Conservation (phyloP, 2,888 invertebrate species). For the Ochropleura leucogaster region DNA sequence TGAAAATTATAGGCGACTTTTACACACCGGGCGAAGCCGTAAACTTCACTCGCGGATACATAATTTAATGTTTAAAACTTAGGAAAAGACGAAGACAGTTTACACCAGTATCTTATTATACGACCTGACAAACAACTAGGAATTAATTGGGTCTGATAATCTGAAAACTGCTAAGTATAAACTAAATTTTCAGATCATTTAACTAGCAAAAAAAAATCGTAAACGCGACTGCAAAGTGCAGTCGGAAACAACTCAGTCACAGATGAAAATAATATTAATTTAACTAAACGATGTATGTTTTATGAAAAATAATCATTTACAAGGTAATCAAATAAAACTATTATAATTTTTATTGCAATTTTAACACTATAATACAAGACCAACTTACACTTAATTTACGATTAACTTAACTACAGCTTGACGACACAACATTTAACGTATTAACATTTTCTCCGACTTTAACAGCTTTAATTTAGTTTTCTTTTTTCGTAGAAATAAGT, state of each 20-base stretch:
- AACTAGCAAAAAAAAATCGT: background rate
- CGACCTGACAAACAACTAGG: background rate
- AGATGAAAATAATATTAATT: background rate
- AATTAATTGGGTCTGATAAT: background rate
- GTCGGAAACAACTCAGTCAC: background rate
- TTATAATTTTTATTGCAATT: conserved; percentile 7
- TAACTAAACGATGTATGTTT: conserved; percentile 7
- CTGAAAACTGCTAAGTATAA: conserved; percentile 1
- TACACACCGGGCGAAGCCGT: background rate
- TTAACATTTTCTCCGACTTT: conserved; percentile 15
- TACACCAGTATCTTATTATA: background rate
- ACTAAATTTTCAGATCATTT: conserved; percentile 9
- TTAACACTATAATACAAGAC: conserved; percentile 19
- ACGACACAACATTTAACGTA: conserved; percentile 14
- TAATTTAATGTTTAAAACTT: background rate
- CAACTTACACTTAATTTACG: conserved; percentile 14
- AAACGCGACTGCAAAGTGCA: background rate
- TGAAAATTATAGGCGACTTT: background rate
- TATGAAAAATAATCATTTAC: conserved; percentile 1
- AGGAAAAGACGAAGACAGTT: background rate
- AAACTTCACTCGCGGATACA: background rate
- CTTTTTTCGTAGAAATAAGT: conserved; percentile 39
- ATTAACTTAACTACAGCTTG: conserved; percentile 4
- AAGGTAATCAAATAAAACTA: conserved; percentile 18
- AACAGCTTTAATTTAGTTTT: conserved; percentile 36